Evolutionary conservation across 1,140 invertebrate species (phyloP), one percentile per base, ranked within the genome.

Genomic region (Platyscapa corneri): DNA sequence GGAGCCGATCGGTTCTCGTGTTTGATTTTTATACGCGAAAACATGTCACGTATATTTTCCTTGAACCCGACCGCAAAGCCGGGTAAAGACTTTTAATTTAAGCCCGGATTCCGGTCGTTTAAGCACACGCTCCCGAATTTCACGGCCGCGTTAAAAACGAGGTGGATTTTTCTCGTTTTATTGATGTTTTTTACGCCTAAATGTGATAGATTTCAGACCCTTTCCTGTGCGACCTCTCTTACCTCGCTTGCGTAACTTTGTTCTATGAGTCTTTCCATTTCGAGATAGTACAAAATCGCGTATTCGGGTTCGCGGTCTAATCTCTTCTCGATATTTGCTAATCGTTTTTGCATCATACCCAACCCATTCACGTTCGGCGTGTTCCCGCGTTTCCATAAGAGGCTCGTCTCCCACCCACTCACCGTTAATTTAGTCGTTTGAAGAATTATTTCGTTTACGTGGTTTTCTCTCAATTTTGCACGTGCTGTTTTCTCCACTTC

Each of bases 1-100:
- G 78, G 83, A 3, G 83, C 83, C 1, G 23, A 5, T 1, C 49
- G 60, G 37, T 84, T 75, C 20, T 78, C 42, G 0, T 53, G 1
- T 14, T 67, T 27, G 0, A 83, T 32, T 16, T 67, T 34, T 1
- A 83, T 30, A 0, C 70, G 39, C 14, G 74, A 34, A 42, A 82
- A 84, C 82, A 84, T 77, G 20, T 84, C 75, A 30, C 56, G n/a
- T 32, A 84, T 56, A n/a, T 83, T 70, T 2, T 46, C 82, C 7
- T 83, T 83, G 0, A 83, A 27, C 3, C 53, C 82, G 0, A 76
- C 16, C 14, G 70, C 53, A 30, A 85, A 49, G 0, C 83, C 64
- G 0, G 65, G 30, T 18, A 85, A 20, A 12, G 76, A 53, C n/a
- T 72, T 23, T 8, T 80, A 46, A 30, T 12, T 80, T 46, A 1